These are phyloP conservation scores for Drosophila fuyamai DNA, from an alignment of 1,140 invertebrate species.

Conservation along the genomic window DNA sequence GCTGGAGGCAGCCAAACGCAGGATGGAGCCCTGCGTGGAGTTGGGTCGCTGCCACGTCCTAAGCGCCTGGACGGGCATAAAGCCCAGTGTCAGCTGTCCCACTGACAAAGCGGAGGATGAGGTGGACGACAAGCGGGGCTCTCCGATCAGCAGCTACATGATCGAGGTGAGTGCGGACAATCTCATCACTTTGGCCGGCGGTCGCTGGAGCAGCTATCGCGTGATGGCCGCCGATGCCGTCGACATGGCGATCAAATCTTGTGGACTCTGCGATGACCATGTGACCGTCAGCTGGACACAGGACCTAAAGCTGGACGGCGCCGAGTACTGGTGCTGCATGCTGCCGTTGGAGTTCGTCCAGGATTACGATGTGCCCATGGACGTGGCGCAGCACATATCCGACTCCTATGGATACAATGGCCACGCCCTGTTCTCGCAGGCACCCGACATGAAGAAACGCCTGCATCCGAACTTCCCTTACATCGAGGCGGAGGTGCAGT, in stretches of 20 bases:
- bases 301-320: slow-evolving; percentile 46
- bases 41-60: slow-evolving; percentile 45
- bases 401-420: slow-evolving; percentile 62
- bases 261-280: slow-evolving; percentile 33
- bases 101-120: background rate
- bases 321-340: slow-evolving; percentile 44
- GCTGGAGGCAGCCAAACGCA: slow-evolving; percentile 20
- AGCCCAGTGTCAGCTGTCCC: slow-evolving; percentile 43
- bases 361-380: slow-evolving; percentile 52
- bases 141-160: slow-evolving; percentile 24
- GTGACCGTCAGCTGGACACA: slow-evolving; percentile 30
- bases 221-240: slow-evolving; percentile 60
- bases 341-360: slow-evolving; percentile 56
- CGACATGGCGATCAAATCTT: slow-evolving; percentile 49
- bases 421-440: slow-evolving; percentile 9
- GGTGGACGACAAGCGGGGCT: background rate
- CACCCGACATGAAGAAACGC: background rate
- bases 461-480: slow-evolving; percentile 59
- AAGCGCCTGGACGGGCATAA: slow-evolving; percentile 57
- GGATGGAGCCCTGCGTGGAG: slow-evolving; percentile 29
- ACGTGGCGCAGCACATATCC: slow-evolving; percentile 63
- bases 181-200: slow-evolving; percentile 60
- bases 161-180: slow-evolving; percentile 50
- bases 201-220: slow-evolving; percentile 59
- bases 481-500: slow-evolving; percentile 57